phyloP scores from a whole-genome alignment of 1,140 invertebrate species.

The Drosophila equinoxialis region DNA sequence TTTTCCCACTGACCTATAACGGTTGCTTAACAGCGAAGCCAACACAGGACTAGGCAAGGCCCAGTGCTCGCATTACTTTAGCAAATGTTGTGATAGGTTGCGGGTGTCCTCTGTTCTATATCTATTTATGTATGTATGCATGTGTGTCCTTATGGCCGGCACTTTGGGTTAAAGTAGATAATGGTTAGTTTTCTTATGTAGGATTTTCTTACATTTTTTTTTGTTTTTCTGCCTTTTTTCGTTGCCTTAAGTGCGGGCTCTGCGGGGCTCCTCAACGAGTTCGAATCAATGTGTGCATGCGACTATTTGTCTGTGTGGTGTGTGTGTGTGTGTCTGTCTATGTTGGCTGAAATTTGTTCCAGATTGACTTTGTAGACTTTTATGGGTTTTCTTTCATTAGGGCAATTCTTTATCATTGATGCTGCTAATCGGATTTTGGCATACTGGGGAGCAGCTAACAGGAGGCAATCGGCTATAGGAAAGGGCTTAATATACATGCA shows the following conservation, averaged over 20 bases:
- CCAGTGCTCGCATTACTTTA: constrained; percentile 32
- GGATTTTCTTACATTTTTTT: constrained; percentile 6
- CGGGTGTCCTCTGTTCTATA: constrained; percentile 32
- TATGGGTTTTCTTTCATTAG: constrained; percentile 21
- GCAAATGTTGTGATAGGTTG: constrained; percentile 77
- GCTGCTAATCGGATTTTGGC: constrained; percentile 17
- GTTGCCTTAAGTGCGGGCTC: constrained; percentile 7
- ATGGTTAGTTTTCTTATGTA: constrained; percentile 20
- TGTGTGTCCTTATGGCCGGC: background rate
- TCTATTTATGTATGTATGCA: constrained; percentile 31
- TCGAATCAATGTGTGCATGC: constrained; percentile 8
- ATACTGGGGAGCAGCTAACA: background rate
- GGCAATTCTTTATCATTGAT: constrained; percentile 17
- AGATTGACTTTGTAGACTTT: constrained; percentile 16
- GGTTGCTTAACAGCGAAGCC: constrained; percentile 55
- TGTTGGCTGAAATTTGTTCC: constrained; percentile 8
- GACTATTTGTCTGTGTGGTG: background rate
- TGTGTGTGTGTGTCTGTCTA: background rate
- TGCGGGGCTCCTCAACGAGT: constrained; percentile 10
- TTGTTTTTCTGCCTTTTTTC: background rate
- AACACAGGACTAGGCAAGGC: constrained; percentile 24
- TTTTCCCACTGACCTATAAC: constrained; percentile 74
- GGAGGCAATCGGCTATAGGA: background rate
- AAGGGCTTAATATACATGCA: background rate
- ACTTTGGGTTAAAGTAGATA: constrained; percentile 15